phyloP scores from a whole-genome alignment of 2,113 vertebrate species.

The Hyperoodon ampullatus region DNA sequence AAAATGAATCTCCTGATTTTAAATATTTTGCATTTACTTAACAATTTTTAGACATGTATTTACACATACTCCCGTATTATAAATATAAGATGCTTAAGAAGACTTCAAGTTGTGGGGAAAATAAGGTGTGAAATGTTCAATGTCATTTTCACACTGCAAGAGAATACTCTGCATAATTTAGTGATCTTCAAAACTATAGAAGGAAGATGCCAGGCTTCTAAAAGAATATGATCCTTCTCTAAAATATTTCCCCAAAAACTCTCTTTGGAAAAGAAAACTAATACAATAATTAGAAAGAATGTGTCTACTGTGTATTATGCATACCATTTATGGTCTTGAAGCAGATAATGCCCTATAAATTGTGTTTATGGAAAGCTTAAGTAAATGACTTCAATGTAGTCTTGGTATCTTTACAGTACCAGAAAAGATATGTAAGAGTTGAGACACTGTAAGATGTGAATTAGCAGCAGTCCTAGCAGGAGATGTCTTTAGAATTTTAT shows the following conservation, averaged over 20 bases:
- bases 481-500: neutral
- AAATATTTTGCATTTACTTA: neutral
- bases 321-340: neutral
- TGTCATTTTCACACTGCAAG: neutral
- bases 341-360: neutral
- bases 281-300: neutral
- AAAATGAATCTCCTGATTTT: neutral
- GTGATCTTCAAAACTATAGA: slow-evolving; percentile 5
- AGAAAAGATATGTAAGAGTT: neutral
- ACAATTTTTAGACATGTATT: neutral
- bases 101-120: neutral
- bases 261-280: neutral
- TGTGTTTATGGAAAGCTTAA: neutral
- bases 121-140: neutral
- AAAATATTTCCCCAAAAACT: neutral
- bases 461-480: neutral
- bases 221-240: neutral
- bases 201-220: neutral
- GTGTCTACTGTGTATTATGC: neutral
- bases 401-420: neutral
- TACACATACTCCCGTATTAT: neutral
- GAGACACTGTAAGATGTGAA: neutral
- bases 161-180: neutral
- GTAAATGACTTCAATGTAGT: neutral
- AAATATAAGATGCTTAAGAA: neutral